These are phyloP conservation scores for Batillaria attramentaria DNA, from an alignment of 1,140 invertebrate species.

Conservation along the genomic window DNA sequence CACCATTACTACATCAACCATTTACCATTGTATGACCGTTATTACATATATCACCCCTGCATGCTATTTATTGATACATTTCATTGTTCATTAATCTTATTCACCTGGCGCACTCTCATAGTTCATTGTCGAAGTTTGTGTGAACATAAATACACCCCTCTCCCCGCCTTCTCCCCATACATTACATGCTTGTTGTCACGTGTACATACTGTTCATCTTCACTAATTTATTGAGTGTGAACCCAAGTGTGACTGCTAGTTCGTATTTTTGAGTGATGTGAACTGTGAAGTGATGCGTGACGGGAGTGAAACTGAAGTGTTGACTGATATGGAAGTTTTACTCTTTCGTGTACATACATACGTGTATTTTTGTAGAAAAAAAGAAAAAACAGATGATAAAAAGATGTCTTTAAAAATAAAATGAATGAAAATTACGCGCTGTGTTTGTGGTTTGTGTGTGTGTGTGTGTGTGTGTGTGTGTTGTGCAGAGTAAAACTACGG, in stretches of 20 bases:
- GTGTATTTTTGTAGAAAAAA: conserved; percentile 40
- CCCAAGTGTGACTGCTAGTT: not conserved
- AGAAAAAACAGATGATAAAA: conserved; percentile 28
- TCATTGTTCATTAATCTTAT: not conserved
- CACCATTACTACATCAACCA: too few relatives aligned
- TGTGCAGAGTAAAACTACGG: not conserved
- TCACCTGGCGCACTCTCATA: not conserved
- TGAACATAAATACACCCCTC: not conserved
- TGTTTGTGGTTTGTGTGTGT: conserved; percentile 16
- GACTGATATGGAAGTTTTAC: conserved; percentile 26
- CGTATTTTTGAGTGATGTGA: not conserved
- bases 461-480: conserved; percentile 23
- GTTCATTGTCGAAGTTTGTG: conserved; percentile 13
- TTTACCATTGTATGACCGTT: too few relatives aligned
- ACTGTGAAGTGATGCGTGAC: not conserved
- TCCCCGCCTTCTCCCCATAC: conserved; percentile 34
- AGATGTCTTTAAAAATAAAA: conserved; percentile 22
- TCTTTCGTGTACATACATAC: conserved; percentile 36
- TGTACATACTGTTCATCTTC: conserved; percentile 36
- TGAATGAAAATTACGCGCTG: conserved; percentile 34
- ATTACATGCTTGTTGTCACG: conserved; percentile 23
- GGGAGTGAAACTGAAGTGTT: conserved; percentile 21
- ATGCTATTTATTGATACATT: not conserved
- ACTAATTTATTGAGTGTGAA: conserved; percentile 27
- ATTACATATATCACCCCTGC: not conserved